Evolutionary conservation across 1,140 invertebrate genomes (phyloP), one percentile per base, ranked within the genome.

Genomic region (Pantala flavescens): DNA sequence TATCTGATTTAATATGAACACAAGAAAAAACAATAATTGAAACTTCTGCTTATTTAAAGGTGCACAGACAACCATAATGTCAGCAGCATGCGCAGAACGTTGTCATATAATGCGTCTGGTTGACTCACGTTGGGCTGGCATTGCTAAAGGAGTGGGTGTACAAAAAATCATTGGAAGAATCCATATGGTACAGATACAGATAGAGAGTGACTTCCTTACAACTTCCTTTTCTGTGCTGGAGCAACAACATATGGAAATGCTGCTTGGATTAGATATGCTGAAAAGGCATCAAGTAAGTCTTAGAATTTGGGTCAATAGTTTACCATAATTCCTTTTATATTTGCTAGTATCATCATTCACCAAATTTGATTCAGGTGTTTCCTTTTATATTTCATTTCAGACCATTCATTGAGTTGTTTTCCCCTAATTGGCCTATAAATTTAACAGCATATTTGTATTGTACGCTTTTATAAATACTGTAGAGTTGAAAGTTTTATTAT

Each of bases 221-320:
- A 96, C 96, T 0, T 98, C 96, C 7, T 99, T 99, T 83, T 97
- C 95, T 24, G 96, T 99, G n/a, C 84, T 99, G 23, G 93, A 98
- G 82, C 93, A 98, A 77, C 97, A 99, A 82, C 93, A 94, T 5
- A 98, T 99, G 95, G 97, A 99, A 80, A 98, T 99, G 95, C 83
- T 99, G 23, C 84, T 99, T 7, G 97, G 97, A 0, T 86, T 99
- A 36, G 97, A 99, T 81, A 98, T 99, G 95, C 84, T 99, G 0
- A 97, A 96, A 84, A 85, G 97, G 77, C 97, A 99, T 86, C 94
- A 96, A 84, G 90, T 92, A 82, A 78, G 36, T 75, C 76, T 49
- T 24, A 2, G 9, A 36, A 36, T 28, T 70, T 19, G 55, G 43
- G 24, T 76, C 16, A 72, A 9, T 16, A 24, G n/a, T n/a, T n/a